These are phyloP conservation scores for Cisticola juncidis DNA, from an alignment of 2,113 vertebrate genomes.

Conservation along the genomic window DNA sequence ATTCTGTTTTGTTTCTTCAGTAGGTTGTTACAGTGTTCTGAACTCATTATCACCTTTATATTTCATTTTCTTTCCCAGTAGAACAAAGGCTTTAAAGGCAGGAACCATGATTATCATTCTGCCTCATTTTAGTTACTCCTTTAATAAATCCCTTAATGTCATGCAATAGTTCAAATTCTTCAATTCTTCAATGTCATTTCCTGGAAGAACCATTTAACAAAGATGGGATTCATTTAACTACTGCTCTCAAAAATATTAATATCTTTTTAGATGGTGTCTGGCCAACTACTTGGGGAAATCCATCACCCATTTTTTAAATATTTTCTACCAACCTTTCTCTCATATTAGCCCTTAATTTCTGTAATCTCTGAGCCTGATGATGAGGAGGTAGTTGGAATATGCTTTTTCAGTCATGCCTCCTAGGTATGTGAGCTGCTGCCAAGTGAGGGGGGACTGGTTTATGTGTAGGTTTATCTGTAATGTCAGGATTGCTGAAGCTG, in stretches of 20 bases:
- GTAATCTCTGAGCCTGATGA: background rate
- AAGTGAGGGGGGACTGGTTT: background rate
- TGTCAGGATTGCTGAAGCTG: background rate
- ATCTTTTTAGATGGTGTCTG: background rate
- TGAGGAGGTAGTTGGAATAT: background rate
- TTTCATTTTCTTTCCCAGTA: background rate
- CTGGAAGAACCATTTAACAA: background rate
- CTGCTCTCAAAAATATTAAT: background rate
- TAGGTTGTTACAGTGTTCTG: background rate
- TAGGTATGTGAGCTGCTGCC: background rate
- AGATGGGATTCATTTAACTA: background rate
- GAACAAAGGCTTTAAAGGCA: background rate
- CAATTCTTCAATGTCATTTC: background rate
- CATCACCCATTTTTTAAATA: accelerated
- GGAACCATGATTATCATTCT: background rate
- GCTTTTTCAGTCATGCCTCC: background rate
- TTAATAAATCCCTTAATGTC: background rate
- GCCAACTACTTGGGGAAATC: background rate
- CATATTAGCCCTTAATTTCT: background rate
- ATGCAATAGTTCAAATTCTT: background rate
- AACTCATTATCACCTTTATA: background rate
- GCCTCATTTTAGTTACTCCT: background rate
- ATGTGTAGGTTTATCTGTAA: background rate
- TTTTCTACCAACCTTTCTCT: background rate
- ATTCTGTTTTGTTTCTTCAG: background rate